Evolutionary conservation across 2,888 invertebrate species (phyloP), one percentile per base, ranked within the genome.

Genomic region (Polyploca ridens): DNA sequence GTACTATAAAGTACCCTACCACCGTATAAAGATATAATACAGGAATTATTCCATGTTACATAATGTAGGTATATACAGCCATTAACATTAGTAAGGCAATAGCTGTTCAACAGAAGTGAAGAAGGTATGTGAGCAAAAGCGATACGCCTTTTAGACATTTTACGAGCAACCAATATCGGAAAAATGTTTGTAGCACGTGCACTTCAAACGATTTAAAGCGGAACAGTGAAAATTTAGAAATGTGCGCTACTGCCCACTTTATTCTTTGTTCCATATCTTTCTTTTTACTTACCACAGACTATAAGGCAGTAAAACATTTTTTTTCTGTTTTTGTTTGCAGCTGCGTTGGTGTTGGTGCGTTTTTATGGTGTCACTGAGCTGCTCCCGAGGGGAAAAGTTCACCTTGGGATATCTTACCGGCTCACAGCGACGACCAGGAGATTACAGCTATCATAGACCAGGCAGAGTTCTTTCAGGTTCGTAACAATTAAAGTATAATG

Each of bases 341-440:
- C 88, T 85, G 83, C 82, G 85, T 66, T 88, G 88, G 85, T 87
- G 85, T 71, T 89, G 86, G 85, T 87, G 82, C 64, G 69, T 88
- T 69, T 72, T 91, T 64, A 65, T 84, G 49, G 73, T 85, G 62
- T 70, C 74, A 57, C 64, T 87, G 58, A 80, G 78, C 65, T 81
- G 74, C 64, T 79, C 86, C 33, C 75, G 72, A 16, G 89, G 86
- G 44, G 92, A 97, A 76, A 95, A 95, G 62, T 97, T 97, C 85
- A 96, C 96, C 27, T 93, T 98, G 69, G 98, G 98, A 62, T 98
- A 98, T 88, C 91, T 98, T 72, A 98, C 98, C 1, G 98, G 98
- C 5, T 97, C 98, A 13, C 96, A 97, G 83, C 94, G 98, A 69
- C 94, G 96, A 67, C 96, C 96, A 27, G 97, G 97, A 27, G 97